Evolutionary conservation across 35 echinoderm and acorn worm genomes (phyloP), one percentile per base, ranked within the genome.

Genomic region (Lytechinus pictus): DNA sequence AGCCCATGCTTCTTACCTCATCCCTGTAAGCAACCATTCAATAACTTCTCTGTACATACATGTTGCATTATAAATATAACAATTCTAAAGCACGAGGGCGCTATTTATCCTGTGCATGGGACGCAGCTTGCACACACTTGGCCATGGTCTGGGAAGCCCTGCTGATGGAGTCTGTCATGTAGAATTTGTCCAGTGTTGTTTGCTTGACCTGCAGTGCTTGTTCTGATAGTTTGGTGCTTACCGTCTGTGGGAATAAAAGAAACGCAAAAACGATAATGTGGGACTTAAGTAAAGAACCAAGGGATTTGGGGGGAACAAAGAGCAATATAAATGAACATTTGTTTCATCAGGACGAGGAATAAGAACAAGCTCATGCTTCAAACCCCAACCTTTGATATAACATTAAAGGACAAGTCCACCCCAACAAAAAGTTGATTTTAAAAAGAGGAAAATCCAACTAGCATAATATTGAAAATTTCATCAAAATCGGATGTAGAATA

Each of bases 141-240:
- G 98, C 98, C 98, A 99, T 99, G 3, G 98, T 99, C 86, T 96
- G 95, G 52, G 98, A 99, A 14, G 98, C 98, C 58, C 98, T 95
- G 95, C 98, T 99, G 96, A 99, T 99, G 87, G 97, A 54, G 93
- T 99, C 97, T 9, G 98, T 99, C 98, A 99, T 99, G 96, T 99
- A 99, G 92, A 99, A 99, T 52, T 98, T 97, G 92, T 99, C 94
- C 6, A 99, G 94, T 16, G 87, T 28, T 9, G 54, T 89, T 58
- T 99, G 98, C 44, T 95, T 95, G 16, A 92, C 88, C 89, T 95
- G 79, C 1, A 99, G 95, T 14, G 98, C 96, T 51, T 94, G 72
- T 3, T 86, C 95, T 4, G 97, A 99, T 28, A 98, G 91, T 52
- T 98, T 96, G 79, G 89, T 86, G 95, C 91, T 89, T 9, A 94